Conservation (phyloP, 2,888 invertebrate species). For the Eledone cirrhosa region DNA sequence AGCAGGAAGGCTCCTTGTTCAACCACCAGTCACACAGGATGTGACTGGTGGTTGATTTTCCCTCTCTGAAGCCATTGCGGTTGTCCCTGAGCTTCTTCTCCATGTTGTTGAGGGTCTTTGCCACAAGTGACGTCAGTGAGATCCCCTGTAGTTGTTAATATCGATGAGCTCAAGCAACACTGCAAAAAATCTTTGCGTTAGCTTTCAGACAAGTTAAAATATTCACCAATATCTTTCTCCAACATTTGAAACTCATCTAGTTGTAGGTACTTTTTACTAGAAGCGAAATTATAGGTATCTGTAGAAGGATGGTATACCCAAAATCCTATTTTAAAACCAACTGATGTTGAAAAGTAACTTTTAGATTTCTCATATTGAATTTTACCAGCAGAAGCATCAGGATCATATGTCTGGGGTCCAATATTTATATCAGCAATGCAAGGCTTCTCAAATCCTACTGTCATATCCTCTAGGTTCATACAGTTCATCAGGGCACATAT, state of each 20-base stretch:
- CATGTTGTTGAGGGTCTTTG: no score
- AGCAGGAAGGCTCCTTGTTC: no score
- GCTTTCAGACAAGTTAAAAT: constrained; percentile 74
- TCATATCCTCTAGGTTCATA: constrained; percentile 62
- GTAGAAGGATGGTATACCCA: constrained; percentile 11
- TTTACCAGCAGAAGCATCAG: constrained; percentile 61
- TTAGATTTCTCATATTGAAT: constrained; percentile 56
- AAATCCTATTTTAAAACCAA: constrained; percentile 56
- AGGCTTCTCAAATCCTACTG: constrained; percentile 50
- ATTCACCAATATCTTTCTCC: constrained; percentile 72
- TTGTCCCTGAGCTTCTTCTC: no score
- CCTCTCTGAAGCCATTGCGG: no score
- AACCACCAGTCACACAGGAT: no score
- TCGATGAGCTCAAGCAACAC: constrained; percentile 77
- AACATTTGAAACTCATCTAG: background rate
- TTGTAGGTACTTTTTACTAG: background rate
- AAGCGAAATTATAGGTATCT: background rate
- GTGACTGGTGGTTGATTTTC: no score
- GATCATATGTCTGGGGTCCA: constrained; percentile 62
- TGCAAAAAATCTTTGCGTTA: constrained; percentile 73
- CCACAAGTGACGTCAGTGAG: no score
- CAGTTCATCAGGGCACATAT: no score
- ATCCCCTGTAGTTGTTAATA: constrained; percentile 77
- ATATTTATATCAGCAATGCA: constrained; percentile 65
- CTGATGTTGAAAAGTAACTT: constrained; percentile 40